Evolutionary conservation across 2,113 vertebrate genomes (phyloP), one percentile per base, ranked within the genome.

Genomic region (Orthonyx spaldingii): DNA sequence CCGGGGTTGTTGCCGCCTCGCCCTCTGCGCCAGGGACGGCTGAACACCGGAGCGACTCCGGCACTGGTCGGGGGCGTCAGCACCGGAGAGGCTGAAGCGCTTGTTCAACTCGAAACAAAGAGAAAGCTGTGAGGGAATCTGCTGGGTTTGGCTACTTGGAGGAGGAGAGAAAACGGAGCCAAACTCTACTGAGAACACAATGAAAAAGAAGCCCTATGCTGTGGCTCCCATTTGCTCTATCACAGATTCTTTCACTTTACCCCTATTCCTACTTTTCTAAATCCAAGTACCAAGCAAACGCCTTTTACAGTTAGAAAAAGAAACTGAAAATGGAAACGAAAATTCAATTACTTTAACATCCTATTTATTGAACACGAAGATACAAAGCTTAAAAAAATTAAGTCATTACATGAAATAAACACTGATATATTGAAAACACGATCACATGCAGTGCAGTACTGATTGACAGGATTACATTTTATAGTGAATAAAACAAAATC

Each of bases 41-140:
- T 1, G 7, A 2, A 1, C 4, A 1, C 11, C 8, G 49, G 14
- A 2, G 7, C 7, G 9, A 11, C 1, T 2, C 2, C 21, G 3
- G 37, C 14, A 3, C 6, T 0, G 49, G 7, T 7, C n/a, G 23
- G 22, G 24, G 11, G 22, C 27, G 63, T 18, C 35, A 8, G 85
- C 57, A 1, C 13, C 1, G 28, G 35, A 23, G 49, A 18, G 13
- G 53, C 42, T 4, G 63, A 14, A 42, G 72, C 20, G 2, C 13
- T 49, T 12, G 65, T 22, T 59, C 44, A 6, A 35, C 59, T 27
- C 12, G 19, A 1, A 10, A n/a, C n/a, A 32, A 5, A 22, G 22
- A 30, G 13, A 52, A 39, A 11, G 28, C 32, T 26, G 11, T 4
- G 16, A 10, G 70, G 11, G 35, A 30, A 20, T 16, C 14, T 0